phyloP scores from a whole-genome alignment of 2,888 invertebrate genomes.

The Philonicus albiceps region DNA sequence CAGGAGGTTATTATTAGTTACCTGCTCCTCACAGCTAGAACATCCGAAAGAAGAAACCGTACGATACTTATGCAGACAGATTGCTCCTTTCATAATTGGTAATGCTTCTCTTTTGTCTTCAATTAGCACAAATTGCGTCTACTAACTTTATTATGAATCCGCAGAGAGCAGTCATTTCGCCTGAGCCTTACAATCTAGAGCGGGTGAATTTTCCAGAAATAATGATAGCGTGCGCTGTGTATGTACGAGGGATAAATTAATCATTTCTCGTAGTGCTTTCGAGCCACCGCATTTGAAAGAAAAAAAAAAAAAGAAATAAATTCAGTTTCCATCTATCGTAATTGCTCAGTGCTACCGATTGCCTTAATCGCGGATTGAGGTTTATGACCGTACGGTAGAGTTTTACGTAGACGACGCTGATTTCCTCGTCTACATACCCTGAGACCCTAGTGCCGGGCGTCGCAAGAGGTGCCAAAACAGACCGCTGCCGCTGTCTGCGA shows the following conservation, averaged over 20 bases:
- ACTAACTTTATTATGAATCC: neutral
- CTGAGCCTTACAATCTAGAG: neutral
- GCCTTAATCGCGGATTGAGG: neutral
- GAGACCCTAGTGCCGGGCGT: neutral
- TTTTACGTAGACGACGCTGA: neutral
- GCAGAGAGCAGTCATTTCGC: neutral
- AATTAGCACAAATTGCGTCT: neutral
- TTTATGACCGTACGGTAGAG: neutral
- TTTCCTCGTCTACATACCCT: neutral
- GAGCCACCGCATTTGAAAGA: neutral
- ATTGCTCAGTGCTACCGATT: neutral
- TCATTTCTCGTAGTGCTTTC: neutral
- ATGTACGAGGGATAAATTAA: neutral
- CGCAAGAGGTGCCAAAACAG: neutral
- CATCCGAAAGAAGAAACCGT: neutral
- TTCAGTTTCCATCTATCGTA: neutral
- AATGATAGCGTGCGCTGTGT: neutral
- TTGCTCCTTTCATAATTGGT: neutral
- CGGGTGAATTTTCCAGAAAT: neutral
- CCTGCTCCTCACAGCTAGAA: neutral
- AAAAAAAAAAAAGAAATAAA: too few relatives aligned
- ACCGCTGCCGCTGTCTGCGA: neutral
- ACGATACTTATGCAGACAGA: neutral
- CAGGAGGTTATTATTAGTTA: neutral
- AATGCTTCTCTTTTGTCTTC: neutral